Evolutionary conservation across 2,113 vertebrate species (phyloP), one percentile per base, ranked within the genome.

Genomic region (Leuciscus idus): DNA sequence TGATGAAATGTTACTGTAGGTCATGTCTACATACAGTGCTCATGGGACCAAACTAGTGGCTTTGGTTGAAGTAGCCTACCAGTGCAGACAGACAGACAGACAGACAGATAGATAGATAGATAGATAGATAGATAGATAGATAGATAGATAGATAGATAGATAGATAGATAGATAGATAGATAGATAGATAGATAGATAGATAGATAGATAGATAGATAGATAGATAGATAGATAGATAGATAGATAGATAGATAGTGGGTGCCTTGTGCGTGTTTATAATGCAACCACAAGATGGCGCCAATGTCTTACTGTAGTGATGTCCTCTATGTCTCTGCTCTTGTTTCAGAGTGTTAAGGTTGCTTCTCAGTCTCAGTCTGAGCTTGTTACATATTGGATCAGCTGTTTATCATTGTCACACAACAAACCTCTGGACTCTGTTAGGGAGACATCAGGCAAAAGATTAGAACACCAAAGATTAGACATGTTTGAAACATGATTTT

Each of bases 201-300:
- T 19, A 77, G 74, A 55, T 52, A 77, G 74, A 52, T 30, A 36
- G 52, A 66, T 64, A 28, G 75, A 52, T 77, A 92, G 85, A 64
- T 91, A 86, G 89, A 91, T 90, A 92, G 72, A 74, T n/a, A n/a
- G 72, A 74, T 74, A 46, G 36, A 43, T n/a, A 12, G 70, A 74
- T 23, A n/a, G 28, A 81, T 26, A 26, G 74, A 50, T 19, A 92
- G 85, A 62, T 90, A 85, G 89, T 90, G 6, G n/a, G 6, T 33
- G 8, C 21, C 10, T 48, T 0, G 23, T 68, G 84, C 28, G 30
- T 77, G 30, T 73, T 46, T 48, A 74, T 2, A 73, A 17, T 15
- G 19, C 19, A 19, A 77, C 61, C 89, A 86, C 84, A 36, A 86
- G 66, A 46, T 52, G 87, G 76, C 36, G 89, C 55, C 85, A 78